These are phyloP conservation scores for Serripes groenlandicus DNA, from an alignment of 2,888 invertebrate species.

Conservation along the genomic window DNA sequence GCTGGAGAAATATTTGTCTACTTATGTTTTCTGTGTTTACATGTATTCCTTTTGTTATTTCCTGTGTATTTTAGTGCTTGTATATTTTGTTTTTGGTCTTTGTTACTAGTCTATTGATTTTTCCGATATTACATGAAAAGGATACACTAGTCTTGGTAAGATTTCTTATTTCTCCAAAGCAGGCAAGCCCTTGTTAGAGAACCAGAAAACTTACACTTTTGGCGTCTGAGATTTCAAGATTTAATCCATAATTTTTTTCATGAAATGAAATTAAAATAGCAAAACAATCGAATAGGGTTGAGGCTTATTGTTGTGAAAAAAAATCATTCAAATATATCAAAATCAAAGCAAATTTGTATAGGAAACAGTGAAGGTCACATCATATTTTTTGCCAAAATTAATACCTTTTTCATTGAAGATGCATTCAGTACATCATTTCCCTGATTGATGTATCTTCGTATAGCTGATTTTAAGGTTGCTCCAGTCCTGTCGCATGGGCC, in stretches of 20 bases:
- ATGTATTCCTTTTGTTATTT: too few relatives aligned
- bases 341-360: not conserved
- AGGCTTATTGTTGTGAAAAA: not conserved
- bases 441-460: conserved; percentile 1
- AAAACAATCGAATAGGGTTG: not conserved
- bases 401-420: conserved; percentile 9
- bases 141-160: too few relatives aligned
- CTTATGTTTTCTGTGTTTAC: too few relatives aligned
- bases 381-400: not conserved
- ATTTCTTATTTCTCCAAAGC: too few relatives aligned
- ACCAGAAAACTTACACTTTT: not conserved
- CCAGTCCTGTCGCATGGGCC: conserved; percentile 1
- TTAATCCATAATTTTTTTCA: not conserved
- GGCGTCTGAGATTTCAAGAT: not conserved
- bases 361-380: not conserved
- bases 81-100: too few relatives aligned
- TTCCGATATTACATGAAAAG: too few relatives aligned
- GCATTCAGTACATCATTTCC: conserved; percentile 1
- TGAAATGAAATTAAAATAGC: not conserved
- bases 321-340: not conserved
- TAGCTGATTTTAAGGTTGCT: not conserved
- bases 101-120: too few relatives aligned
- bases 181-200: too few relatives aligned
- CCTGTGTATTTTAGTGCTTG: too few relatives aligned
- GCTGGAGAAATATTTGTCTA: too few relatives aligned